Evolutionary conservation across 2,113 vertebrate genomes (phyloP), one percentile per base, ranked within the genome.

Genomic region (Pedetes capensis): DNA sequence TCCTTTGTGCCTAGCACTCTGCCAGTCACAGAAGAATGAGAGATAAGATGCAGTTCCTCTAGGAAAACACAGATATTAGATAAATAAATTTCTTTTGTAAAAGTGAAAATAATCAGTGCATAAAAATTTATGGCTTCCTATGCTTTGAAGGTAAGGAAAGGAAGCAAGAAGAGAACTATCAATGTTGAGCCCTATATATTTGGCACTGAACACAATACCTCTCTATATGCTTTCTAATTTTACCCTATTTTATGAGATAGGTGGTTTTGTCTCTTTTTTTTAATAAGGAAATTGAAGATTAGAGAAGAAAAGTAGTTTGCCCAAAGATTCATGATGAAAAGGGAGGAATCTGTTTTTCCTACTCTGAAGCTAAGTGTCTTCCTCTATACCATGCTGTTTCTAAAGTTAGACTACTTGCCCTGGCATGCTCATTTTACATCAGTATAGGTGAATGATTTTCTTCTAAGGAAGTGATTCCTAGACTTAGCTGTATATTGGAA

Each of bases 201-300:
- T 68, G 27, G 27, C 9, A 10, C 10, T 37, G 0, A 71, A 12
- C 69, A 63, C 47, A 1, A 44, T 80, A 59, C 64, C 78, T 76
- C n/a, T 53, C 37, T 69, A 34, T 55, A 29, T 18, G 20, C 39
- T 92, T 76, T 61, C 47, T 91, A 22, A 88, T 49, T 89, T 93
- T 86, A 39, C 39, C 42, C 39, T 86, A 1, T 82, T 89, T 87
- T 32, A 72, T 1, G 8, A 84, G 75, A 20, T 71, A 59, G 17
- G 32, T n/a, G 8, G 37, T 90, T 95, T 95, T 82, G 34, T 63
- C n/a, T 93, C 27, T 68, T 22, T 82, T 91, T 92, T 76, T 29
- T 92, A 93, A 13, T 20, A 34, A 89, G 75, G 17, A 76, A 68
- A 29, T 37, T 64, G 42, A 95, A 63, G 23, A 13, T 39, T 89